Evolutionary conservation across 1,140 invertebrate genomes (phyloP), one percentile per base, ranked within the genome.

Genomic region (Charaxes varanes): DNA sequence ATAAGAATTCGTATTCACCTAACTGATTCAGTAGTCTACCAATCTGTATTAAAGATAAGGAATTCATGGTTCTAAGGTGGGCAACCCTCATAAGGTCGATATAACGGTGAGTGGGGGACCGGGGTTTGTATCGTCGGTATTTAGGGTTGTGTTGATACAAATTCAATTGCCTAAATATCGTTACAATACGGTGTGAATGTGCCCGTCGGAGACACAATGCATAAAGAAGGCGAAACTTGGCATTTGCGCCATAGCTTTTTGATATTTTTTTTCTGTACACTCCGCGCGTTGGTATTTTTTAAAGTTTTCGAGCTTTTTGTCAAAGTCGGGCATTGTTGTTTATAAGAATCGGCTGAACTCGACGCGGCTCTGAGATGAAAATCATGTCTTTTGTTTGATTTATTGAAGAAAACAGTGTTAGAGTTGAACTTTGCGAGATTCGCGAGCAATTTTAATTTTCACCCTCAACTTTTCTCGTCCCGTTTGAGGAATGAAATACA

Each of bases 211-310:
- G 53, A 55, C 46, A 55, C 44, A 55, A 60, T 51, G 51, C 44
- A 53, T 37, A 51, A 49, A 46, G 33, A 47, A 47, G 50, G 44
- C 46, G 33, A 49, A 53, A 62, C 53, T 58, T 49, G 45, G 47
- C 42, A 27, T 50, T n/a, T 35, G 46, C 45, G 48, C 56, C 59
- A 51, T 43, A 57, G 60, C 43, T 55, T 62, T 53, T 51, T 50
- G 43, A 52, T 53, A 54, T 61, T 64, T 62, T n/a, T n/a, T n/a
- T n/a, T n/a, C n/a, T n/a, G n/a, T 56, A 36, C 53, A 42, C 36
- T 48, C 33, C 34, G 23, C 48, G 44, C 48, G 44, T 26, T 18
- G 36, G 41, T 45, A 45, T 51, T 51, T 51, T 51, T 51, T 30
- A 50, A 38, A 30, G 38, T 43, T 23, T 30, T 26, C 22, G 6